These are phyloP conservation scores for Phataginus tricuspis DNA, from an alignment of 2,797 vertebrate genomes.

Conservation along the genomic window DNA sequence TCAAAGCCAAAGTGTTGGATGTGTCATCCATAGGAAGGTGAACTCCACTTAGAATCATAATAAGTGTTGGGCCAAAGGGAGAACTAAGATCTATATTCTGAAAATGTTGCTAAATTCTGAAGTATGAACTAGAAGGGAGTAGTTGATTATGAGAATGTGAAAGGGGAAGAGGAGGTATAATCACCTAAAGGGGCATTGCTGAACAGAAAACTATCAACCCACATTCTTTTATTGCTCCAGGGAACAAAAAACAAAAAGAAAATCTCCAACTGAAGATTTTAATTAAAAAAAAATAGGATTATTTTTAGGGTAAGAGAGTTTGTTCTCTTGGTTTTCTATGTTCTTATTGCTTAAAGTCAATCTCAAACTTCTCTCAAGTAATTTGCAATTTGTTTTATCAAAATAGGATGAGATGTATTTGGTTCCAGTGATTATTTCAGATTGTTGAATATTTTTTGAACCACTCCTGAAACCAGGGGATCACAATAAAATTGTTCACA, in stretches of 20 bases:
- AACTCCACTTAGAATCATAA: not conserved
- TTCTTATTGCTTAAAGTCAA: not conserved
- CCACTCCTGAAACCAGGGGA: conserved; percentile 80
- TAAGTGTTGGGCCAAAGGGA: not conserved
- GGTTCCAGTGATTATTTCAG: conserved; percentile 85
- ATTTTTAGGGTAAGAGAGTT: not conserved
- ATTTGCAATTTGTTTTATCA: conserved; percentile 80
- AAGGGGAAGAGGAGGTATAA: not conserved
- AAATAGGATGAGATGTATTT: conserved; percentile 82
- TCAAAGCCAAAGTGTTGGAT: not conserved
- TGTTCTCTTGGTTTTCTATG: not conserved
- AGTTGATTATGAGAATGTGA: not conserved
- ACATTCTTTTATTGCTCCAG: not conserved
- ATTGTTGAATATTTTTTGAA: conserved; percentile 84
- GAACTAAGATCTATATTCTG: not conserved
- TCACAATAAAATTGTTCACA: conserved; percentile 82
- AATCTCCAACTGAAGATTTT: not conserved
- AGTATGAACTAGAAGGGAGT: not conserved
- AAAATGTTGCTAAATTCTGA: not conserved
- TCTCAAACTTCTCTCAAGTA: conserved; percentile 77
- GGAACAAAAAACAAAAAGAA: not conserved
- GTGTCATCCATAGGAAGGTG: not conserved
- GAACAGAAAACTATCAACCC: not conserved
- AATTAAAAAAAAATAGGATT: not conserved
- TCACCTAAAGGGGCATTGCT: not conserved